A percentile compares a stretch with the other conserved stretches of the same genome.
Evolutionary conservation across 2,113 vertebrate genomes (phyloP).

Genomic region (Rostratula benghalensis): DNA sequence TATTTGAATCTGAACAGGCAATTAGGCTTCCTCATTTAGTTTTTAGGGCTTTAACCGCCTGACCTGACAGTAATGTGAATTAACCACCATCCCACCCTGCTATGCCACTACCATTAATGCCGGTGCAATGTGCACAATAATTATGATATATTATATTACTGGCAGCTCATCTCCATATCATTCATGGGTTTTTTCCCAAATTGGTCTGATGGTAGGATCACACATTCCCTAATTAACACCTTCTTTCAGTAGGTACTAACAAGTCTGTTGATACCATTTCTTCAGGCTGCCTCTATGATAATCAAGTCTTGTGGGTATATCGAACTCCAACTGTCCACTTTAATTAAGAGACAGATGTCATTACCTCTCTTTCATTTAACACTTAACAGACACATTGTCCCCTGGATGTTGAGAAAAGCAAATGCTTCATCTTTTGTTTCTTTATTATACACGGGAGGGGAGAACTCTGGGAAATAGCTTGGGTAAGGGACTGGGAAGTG

Average conservation of each 20-base stretch:
- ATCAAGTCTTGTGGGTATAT: constrained; percentile 61
- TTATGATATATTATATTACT: constrained; percentile 69
- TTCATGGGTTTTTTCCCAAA: constrained; percentile 47
- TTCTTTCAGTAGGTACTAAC: constrained; percentile 44
- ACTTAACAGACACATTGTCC: not conserved
- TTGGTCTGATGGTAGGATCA: constrained; percentile 67
- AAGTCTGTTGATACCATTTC: constrained; percentile 40
- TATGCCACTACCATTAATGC: constrained; percentile 12
- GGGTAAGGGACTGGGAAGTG: not conserved
- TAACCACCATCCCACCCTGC: constrained; percentile 25
- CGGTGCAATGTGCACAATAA: constrained; percentile 36
- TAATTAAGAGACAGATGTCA: constrained; percentile 77
- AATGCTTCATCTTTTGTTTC: not conserved
- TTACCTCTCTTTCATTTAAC: constrained; percentile 50
- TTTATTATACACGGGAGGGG: not conserved
- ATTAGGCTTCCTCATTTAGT: constrained; percentile 45
- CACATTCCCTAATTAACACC: constrained; percentile 75
- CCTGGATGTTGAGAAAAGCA: not conserved
- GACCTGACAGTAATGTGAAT: constrained; percentile 51
- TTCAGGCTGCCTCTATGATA: constrained; percentile 22
- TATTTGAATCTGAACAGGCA: constrained; percentile 37
- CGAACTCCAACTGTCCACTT: constrained; percentile 42
- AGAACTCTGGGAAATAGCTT: not conserved
- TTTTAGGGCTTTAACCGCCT: constrained; percentile 50
- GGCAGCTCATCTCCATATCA: constrained; percentile 71